Percentiles rank a stretch among this genome's conserved stretches.
These are phyloP conservation scores for Ridgeia piscesae DNA, from an alignment of 1,140 invertebrate genomes.

Conservation along the genomic window DNA sequence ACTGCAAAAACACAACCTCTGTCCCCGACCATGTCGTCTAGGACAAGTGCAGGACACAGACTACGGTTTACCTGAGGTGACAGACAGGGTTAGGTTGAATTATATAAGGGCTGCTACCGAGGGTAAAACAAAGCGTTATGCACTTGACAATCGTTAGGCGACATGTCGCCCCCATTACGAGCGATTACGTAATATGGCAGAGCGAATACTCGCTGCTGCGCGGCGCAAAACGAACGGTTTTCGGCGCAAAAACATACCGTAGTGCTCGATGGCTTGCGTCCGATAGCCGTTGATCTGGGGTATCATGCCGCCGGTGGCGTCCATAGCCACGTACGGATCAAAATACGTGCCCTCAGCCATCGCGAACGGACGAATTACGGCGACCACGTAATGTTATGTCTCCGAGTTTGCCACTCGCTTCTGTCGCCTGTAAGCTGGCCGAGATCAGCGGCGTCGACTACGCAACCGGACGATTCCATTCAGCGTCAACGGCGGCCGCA, in stretches of 20 bases:
- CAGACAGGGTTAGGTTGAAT: not conserved
- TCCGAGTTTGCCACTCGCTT: not conserved
- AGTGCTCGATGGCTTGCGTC: not conserved
- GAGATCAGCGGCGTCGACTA: not conserved
- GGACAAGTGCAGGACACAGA: not conserved
- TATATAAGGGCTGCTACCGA: not conserved
- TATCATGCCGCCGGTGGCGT: not conserved
- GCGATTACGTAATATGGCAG: not conserved
- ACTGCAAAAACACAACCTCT: not conserved
- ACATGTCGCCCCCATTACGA: slow-evolving; percentile 3
- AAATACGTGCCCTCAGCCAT: slow-evolving; percentile 3
- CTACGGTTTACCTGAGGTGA: not conserved
- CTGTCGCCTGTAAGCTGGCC: not conserved
- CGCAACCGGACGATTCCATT: not conserved
- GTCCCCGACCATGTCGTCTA: not conserved
- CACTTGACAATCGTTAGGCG: not conserved
- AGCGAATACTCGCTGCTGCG: not conserved
- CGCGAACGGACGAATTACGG: not conserved
- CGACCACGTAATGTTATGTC: not conserved
- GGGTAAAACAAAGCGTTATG: slow-evolving; percentile 5
- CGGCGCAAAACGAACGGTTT: not conserved
- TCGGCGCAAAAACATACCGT: not conserved
- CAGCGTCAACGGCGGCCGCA: not conserved
- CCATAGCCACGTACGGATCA: not conserved
- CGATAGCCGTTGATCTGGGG: not conserved